A percentile compares a stretch with the other conserved stretches of the same genome.
These are phyloP conservation scores for Fratercula arctica DNA, from an alignment of 2,797 vertebrate species.

Conservation along the genomic window DNA sequence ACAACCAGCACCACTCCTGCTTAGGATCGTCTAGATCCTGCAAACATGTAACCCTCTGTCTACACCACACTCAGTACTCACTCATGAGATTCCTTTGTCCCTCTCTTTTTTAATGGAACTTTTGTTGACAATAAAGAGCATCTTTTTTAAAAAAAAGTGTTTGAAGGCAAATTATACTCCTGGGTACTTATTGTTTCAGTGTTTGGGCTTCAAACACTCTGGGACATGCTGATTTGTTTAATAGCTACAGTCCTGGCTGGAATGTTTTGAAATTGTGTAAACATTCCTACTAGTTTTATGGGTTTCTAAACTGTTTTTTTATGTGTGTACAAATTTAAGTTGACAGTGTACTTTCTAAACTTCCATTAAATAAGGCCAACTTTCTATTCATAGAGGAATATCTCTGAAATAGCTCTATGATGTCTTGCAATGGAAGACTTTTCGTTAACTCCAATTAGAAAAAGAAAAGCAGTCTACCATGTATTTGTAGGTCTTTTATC, in stretches of 20 bases:
- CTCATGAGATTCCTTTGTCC: not conserved
- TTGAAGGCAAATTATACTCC: not conserved
- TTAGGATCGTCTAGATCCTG: not conserved
- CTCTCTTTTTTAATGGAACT: not conserved
- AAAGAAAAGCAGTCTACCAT: not conserved
- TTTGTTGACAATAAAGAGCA: not conserved
- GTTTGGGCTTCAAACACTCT: not conserved
- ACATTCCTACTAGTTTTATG: conserved; percentile 31
- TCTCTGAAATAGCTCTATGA: not conserved
- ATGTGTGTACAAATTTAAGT: conserved; percentile 14
- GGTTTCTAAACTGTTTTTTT: not conserved
- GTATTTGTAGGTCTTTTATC: not conserved
- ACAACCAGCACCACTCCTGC: not conserved
- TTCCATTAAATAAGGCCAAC: not conserved
- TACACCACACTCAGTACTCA: not conserved
- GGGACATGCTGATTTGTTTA: conserved; percentile 6
- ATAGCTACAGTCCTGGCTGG: not conserved
- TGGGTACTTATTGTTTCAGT: not conserved
- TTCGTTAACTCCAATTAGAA: not conserved
- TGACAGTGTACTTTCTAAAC: conserved; percentile 18
- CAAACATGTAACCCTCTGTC: not conserved
- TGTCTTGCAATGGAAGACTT: not conserved
- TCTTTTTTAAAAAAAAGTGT: not conserved
- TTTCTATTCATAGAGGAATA: not conserved
- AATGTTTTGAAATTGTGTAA: conserved; percentile 21